Conservation (phyloP, 2,797 vertebrate genomes). For the Sparidentex hasta region DNA sequence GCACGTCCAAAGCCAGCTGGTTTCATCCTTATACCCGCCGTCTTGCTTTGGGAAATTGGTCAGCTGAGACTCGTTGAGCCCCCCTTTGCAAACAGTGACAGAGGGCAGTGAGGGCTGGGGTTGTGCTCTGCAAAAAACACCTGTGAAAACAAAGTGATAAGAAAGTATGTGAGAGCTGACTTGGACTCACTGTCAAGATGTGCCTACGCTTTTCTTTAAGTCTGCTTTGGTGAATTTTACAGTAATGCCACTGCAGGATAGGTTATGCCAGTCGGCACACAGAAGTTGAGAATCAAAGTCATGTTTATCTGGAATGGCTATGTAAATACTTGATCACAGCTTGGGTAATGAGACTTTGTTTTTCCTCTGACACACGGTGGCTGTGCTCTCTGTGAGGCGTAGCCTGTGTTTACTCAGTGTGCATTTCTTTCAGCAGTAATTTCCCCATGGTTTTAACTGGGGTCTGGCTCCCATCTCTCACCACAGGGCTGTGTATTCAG, state of each 20-base stretch:
- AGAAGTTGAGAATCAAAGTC: conserved; percentile 47
- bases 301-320: conserved; percentile 46
- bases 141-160: conserved; percentile 72
- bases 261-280: not conserved
- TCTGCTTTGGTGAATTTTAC: not conserved
- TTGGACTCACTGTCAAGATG: not conserved
- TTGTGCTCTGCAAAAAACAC: conserved; percentile 61
- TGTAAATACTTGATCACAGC: conserved; percentile 46
- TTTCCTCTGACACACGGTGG: conserved; percentile 14
- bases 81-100: conserved; percentile 58
- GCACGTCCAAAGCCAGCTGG: conserved; percentile 4
- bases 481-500: not conserved
- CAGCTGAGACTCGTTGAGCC: conserved; percentile 7
- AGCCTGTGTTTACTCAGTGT: conserved; percentile 23
- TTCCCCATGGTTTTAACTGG: not conserved
- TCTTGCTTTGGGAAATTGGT: conserved; percentile 28
- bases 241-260: not conserved
- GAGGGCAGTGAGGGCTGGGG: conserved; percentile 16
- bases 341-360: conserved; percentile 27
- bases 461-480: not conserved
- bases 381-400: conserved; percentile 11
- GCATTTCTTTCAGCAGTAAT: conserved; percentile 14
- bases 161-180: conserved; percentile 20
- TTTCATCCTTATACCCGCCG: conserved; percentile 27
- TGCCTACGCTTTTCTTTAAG: not conserved